Evolutionary conservation across 2,113 vertebrate species (phyloP).

Genomic region (Tragelaphus imberbis): DNA sequence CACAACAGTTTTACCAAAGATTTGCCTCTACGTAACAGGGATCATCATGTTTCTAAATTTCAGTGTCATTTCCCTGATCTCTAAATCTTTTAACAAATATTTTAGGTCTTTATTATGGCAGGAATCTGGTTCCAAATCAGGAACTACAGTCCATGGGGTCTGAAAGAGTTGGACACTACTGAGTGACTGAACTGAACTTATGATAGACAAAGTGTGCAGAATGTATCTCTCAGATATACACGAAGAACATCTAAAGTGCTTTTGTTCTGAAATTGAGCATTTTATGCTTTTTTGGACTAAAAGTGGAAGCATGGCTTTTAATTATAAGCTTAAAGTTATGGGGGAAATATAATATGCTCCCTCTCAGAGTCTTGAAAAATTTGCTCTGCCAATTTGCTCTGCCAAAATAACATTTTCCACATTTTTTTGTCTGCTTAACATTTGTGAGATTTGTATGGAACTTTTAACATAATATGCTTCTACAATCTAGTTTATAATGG

Average conservation of each 20-base stretch:
- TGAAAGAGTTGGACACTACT: not conserved
- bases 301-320: not conserved
- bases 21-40: not conserved
- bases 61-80: not conserved
- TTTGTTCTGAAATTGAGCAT: not conserved
- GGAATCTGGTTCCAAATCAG: not conserved
- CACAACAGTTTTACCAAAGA: not conserved
- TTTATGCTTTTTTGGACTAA: not conserved
- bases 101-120: not conserved
- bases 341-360: not conserved
- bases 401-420: slow-evolving; percentile 18
- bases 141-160: not conserved
- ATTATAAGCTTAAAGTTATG: slow-evolving; percentile 22
- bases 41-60: not conserved
- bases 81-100: not conserved
- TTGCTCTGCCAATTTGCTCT: not conserved
- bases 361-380: slow-evolving; percentile 17
- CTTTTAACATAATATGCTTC: slow-evolving; percentile 35
- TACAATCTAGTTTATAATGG: slow-evolving; percentile 20
- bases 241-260: not conserved
- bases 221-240: not conserved
- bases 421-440: not conserved
- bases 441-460: slow-evolving; percentile 39
- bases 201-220: not conserved
- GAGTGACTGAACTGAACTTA: not conserved